These are phyloP conservation scores for Ctenopoma kingsleyae DNA, from an alignment of 2,797 vertebrate species.

Conservation along the genomic window DNA sequence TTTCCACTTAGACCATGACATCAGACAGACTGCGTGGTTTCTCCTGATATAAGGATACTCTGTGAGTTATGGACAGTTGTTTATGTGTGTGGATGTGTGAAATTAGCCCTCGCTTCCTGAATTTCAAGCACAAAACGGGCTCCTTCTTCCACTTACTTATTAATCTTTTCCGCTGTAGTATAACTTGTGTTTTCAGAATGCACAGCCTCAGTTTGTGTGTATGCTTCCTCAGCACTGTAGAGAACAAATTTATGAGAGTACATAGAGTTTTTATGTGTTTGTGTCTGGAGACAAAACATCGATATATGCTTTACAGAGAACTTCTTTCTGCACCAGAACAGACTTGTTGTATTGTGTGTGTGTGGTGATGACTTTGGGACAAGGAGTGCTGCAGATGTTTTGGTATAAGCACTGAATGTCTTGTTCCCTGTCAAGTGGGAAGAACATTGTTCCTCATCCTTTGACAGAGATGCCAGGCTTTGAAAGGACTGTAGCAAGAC, in stretches of 20 bases:
- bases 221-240: conserved; percentile 13
- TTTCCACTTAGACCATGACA: not conserved
- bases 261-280: conserved; percentile 24
- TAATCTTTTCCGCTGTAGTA: conserved; percentile 35
- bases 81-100: conserved; percentile 18
- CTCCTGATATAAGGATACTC: conserved; percentile 26
- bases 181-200: conserved; percentile 51
- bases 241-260: conserved; percentile 18
- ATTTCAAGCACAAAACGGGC: conserved; percentile 53
- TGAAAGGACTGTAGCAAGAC: conserved; percentile 27
- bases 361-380: conserved; percentile 10
- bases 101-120: conserved; percentile 16
- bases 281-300: conserved; percentile 9
- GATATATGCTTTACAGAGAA: conserved; percentile 15
- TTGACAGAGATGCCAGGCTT: conserved; percentile 27
- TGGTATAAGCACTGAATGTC: conserved; percentile 29
- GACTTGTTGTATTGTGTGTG: conserved; percentile 5
- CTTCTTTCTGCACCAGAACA: conserved; percentile 15
- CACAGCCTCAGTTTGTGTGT: conserved; percentile 50
- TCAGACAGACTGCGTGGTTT: conserved; percentile 21
- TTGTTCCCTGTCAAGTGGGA: conserved; percentile 39
- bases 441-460: conserved; percentile 40
- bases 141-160: conserved; percentile 29
- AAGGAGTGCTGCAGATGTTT: conserved; percentile 12
- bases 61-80: conserved; percentile 31